Evolutionary conservation across 2,888 invertebrate genomes (phyloP).

Genomic region (Achlya flavicornis): DNA sequence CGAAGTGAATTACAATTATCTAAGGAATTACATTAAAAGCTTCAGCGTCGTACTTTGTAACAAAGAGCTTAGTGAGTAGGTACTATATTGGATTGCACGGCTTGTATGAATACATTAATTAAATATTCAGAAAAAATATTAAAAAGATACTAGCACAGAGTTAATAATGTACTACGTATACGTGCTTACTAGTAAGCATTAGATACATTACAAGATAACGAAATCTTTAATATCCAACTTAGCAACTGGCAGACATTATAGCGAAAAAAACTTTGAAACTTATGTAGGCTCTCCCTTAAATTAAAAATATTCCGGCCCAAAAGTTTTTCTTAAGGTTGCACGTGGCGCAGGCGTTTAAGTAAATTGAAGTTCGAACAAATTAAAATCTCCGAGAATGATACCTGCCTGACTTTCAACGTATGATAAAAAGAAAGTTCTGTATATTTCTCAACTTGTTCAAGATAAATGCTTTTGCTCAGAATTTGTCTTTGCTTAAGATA

Average conservation of each 20-base stretch:
- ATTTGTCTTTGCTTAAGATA: neutral
- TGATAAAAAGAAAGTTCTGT: constrained; percentile 19
- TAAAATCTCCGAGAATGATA: constrained; percentile 26
- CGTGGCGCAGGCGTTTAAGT: constrained; percentile 28
- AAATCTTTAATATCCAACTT: constrained; percentile 57
- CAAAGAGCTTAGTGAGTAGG: too few species aligned
- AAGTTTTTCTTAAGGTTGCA: constrained; percentile 38
- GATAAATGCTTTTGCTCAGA: neutral
- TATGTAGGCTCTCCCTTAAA: constrained; percentile 36
- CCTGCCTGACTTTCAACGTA: constrained; percentile 14
- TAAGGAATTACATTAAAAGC: constrained; percentile 33
- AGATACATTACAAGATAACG: constrained; percentile 23
- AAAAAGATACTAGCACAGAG: constrained; percentile 1
- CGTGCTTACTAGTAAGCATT: constrained; percentile 7
- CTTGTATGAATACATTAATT: too few species aligned
- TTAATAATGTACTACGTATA: too few species aligned
- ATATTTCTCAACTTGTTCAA: constrained; percentile 14
- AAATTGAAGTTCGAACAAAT: constrained; percentile 40
- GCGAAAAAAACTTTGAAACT: constrained; percentile 38
- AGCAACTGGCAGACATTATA: constrained; percentile 34
- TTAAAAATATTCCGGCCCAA: constrained; percentile 44
- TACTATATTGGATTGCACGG: too few species aligned
- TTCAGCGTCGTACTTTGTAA: constrained; percentile 23
- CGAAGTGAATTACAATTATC: constrained; percentile 30
- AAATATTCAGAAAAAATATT: too few species aligned